Percentiles rank a stretch among this genome's conserved stretches.
These are phyloP conservation scores for Lacerta bilineata DNA, from an alignment of 2,797 vertebrate species.

Conservation along the genomic window DNA sequence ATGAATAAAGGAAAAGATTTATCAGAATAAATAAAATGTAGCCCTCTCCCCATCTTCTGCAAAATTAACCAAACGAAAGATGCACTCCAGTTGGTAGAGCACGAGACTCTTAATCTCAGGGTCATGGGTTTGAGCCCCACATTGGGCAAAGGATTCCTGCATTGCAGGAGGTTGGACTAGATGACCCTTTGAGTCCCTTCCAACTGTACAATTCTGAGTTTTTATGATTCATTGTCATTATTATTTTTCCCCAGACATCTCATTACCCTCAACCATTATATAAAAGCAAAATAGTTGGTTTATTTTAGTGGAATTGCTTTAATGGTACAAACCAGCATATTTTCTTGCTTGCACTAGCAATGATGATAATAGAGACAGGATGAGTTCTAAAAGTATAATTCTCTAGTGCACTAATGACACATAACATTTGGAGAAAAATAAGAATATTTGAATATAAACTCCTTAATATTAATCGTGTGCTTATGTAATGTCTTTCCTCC, in stretches of 20 bases:
- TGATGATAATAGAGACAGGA: background rate
- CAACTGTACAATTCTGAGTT: too few species aligned
- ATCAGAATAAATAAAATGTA: background rate
- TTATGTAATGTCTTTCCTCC: background rate
- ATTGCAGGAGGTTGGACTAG: too few species aligned
- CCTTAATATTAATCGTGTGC: constrained; percentile 18
- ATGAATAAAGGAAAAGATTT: background rate
- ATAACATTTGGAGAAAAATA: constrained; percentile 4
- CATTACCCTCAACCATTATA: background rate
- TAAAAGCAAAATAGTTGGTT: constrained; percentile 8
- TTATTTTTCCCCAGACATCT: background rate
- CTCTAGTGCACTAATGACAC: background rate
- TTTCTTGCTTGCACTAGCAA: background rate
- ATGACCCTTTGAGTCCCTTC: too few species aligned
- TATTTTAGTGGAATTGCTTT: constrained; percentile 24
- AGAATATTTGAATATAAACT: background rate
- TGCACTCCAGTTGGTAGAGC: background rate
- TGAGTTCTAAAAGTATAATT: background rate
- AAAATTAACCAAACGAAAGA: background rate
- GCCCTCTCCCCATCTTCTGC: background rate
- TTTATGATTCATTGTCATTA: background rate
- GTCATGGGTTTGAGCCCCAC: too few species aligned
- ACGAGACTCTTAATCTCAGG: too few species aligned
- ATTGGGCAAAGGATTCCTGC: too few species aligned
- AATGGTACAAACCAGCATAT: constrained; percentile 1